phyloP scores from a whole-genome alignment of 1,140 invertebrate genomes.

The Aphis craccivora region DNA sequence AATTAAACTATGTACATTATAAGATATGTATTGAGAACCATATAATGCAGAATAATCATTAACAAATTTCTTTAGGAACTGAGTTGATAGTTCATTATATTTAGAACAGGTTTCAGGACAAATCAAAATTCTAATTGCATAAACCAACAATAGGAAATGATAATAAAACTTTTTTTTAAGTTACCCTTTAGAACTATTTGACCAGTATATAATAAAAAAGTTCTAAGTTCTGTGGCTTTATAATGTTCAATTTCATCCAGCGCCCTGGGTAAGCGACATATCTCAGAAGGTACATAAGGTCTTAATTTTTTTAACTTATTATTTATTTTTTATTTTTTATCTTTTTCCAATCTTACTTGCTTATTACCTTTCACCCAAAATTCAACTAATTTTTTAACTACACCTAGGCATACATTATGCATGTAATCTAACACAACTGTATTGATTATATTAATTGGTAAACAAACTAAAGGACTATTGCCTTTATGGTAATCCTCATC shows the following conservation, averaged over 20 bases:
- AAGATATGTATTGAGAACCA: too few species aligned
- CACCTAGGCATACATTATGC: neutral
- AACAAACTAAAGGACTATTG: neutral
- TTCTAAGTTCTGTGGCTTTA: neutral
- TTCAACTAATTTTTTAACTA: neutral
- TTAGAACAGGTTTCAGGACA: too few species aligned
- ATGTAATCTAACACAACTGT: neutral
- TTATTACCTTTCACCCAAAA: neutral
- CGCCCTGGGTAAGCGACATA: neutral
- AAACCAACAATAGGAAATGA: too few species aligned
- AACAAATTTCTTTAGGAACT: too few species aligned
- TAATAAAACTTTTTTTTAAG: too few species aligned
- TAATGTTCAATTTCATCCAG: neutral
- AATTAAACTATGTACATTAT: too few species aligned
- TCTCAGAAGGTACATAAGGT: neutral
- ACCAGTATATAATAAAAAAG: neutral
- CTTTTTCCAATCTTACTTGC: neutral
- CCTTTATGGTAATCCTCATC: neutral
- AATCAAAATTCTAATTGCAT: neutral
- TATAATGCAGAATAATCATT: too few species aligned
- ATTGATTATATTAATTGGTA: neutral
- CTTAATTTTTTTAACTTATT: neutral
- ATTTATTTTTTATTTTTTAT: neutral
- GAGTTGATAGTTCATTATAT: too few species aligned
- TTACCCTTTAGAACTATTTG: neutral